These are phyloP conservation scores for Synanthedon vespiformis DNA, from an alignment of 2,888 invertebrate species.

Conservation along the genomic window DNA sequence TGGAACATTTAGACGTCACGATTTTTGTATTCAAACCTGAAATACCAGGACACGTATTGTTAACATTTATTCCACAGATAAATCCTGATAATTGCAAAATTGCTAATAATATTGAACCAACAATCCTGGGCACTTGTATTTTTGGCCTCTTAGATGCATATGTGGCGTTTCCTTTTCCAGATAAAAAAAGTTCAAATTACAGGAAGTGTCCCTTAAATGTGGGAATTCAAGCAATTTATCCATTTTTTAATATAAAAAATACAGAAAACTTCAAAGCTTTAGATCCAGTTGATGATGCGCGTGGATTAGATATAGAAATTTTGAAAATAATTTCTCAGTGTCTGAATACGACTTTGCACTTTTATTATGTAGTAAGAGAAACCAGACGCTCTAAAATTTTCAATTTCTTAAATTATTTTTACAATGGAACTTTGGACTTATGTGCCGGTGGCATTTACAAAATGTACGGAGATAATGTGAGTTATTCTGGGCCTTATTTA, in stretches of 20 bases:
- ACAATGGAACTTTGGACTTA: slow-evolving; percentile 39
- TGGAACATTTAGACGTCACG: too few relatives aligned
- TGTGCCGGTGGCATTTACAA: slow-evolving; percentile 46
- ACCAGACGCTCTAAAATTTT: slow-evolving; percentile 22
- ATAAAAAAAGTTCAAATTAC: slow-evolving; percentile 25
- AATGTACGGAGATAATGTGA: slow-evolving; percentile 32
- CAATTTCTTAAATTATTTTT: slow-evolving; percentile 26
- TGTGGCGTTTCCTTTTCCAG: slow-evolving; percentile 18
- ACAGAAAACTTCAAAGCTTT: slow-evolving; percentile 18
- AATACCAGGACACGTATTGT: slow-evolving; percentile 14
- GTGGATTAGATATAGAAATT: slow-evolving; percentile 39
- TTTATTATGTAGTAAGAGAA: slow-evolving; percentile 24
- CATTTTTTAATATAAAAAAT: slow-evolving; percentile 28
- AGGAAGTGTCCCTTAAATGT: slow-evolving; percentile 36
- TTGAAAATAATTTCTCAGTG: slow-evolving; percentile 35
- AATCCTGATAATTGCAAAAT: slow-evolving; percentile 23
- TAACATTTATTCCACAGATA: slow-evolving; percentile 24
- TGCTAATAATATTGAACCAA: slow-evolving; percentile 10
- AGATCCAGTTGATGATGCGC: slow-evolving; percentile 20
- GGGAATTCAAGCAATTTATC: slow-evolving; percentile 32
- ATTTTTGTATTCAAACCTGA: too few relatives aligned
- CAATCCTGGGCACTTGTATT: slow-evolving; percentile 23
- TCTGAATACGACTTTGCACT: slow-evolving; percentile 32
- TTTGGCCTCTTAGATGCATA: slow-evolving; percentile 16
- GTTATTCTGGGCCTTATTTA: slow-evolving; percentile 43